phyloP scores from a whole-genome alignment of 1,140 invertebrate species.

The Pseudomyrmex flavicornis region DNA sequence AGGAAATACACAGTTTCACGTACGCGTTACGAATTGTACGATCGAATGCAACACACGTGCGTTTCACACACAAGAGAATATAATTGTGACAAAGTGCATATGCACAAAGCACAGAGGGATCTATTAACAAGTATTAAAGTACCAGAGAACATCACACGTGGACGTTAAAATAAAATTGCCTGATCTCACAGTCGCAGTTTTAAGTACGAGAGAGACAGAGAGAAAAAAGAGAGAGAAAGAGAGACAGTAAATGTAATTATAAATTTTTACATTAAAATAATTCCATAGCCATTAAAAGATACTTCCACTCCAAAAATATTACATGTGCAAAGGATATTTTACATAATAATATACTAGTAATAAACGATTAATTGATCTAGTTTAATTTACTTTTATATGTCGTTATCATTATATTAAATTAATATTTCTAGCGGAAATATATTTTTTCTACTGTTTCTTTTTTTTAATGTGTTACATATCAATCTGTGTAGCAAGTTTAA shows the following conservation, averaged over 20 bases:
- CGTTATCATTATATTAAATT: too few relatives aligned
- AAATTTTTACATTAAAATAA: conserved; percentile 10
- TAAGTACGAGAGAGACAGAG: background rate
- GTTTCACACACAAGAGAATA: background rate
- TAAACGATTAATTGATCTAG: background rate
- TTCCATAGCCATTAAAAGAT: background rate
- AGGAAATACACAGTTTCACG: background rate
- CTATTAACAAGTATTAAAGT: conserved; percentile 42
- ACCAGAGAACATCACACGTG: background rate
- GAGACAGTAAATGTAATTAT: background rate
- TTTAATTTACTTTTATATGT: too few relatives aligned
- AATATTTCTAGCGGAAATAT: too few relatives aligned
- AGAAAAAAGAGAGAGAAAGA: too few relatives aligned
- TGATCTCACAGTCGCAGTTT: background rate
- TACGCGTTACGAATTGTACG: conserved; percentile 6
- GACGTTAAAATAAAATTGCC: conserved; percentile 28
- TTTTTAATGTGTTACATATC: too few relatives aligned
- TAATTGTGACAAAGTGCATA: conserved; percentile 20
- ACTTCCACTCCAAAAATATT: background rate
- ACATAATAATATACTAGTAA: background rate
- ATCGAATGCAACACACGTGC: background rate
- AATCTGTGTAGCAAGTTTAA: too few relatives aligned
- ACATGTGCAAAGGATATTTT: background rate
- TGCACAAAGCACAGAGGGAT: conserved; percentile 18
- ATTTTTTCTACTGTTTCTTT: too few relatives aligned